Conservation (phyloP, 1,140 invertebrate species). For the Venturia canescens region DNA sequence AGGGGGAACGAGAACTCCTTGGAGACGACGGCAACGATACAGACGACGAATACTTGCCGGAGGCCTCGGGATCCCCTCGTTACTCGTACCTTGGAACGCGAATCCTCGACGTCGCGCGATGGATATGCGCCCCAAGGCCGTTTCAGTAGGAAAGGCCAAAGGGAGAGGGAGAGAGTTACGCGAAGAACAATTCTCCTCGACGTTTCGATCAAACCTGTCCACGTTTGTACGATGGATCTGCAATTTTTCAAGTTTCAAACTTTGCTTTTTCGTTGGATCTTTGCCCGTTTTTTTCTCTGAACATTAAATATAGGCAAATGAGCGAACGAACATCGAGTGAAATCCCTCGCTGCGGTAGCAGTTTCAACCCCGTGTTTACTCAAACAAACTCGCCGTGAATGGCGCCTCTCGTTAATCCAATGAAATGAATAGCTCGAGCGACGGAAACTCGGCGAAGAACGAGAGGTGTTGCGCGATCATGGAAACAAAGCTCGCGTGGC, state of each 20-base stretch:
- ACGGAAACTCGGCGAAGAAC: too few species aligned
- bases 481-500: too few species aligned
- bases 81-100: slow-evolving; percentile 30
- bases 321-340: too few species aligned
- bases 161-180: slow-evolving; percentile 37
- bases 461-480: too few species aligned
- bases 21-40: slow-evolving; percentile 52
- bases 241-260: not conserved
- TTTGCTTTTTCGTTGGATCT: too few species aligned
- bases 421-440: too few species aligned
- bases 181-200: slow-evolving; percentile 22
- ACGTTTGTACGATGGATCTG: not conserved
- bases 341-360: too few species aligned
- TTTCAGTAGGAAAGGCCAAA: not conserved
- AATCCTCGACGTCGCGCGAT: slow-evolving; percentile 2
- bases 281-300: too few species aligned
- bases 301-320: too few species aligned
- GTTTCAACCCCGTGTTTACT: too few species aligned
- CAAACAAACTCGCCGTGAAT: too few species aligned
- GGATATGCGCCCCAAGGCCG: slow-evolving; percentile 23
- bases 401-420: too few species aligned
- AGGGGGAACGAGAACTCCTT: slow-evolving; percentile 55
- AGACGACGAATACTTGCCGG: slow-evolving; percentile 22
- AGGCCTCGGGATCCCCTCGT: slow-evolving; percentile 2
- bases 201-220: slow-evolving; percentile 35